Evolutionary conservation across 2,113 vertebrate species (phyloP).

Genomic region (Monarcha castaneiventris): DNA sequence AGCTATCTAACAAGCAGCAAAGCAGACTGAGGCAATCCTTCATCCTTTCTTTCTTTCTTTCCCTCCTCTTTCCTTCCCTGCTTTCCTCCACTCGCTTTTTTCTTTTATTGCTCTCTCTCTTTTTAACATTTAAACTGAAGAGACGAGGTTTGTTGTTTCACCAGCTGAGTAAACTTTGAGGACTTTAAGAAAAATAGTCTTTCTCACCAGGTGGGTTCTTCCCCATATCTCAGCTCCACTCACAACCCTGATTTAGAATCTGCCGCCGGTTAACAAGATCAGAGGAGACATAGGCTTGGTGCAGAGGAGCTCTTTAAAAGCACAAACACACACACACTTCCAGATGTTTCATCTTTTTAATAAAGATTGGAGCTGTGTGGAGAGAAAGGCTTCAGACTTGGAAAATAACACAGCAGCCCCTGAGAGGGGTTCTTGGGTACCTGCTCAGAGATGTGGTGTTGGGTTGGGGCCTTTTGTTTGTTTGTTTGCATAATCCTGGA

Average conservation of each 20-base stretch:
- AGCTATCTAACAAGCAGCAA: not conserved
- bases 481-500: not conserved
- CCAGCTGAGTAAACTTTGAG: conserved; percentile 52
- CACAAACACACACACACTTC: not conserved
- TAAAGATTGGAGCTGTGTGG: not conserved
- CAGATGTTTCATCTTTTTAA: conserved; percentile 53
- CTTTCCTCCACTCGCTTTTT: fast-evolving
- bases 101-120: not conserved
- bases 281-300: conserved; percentile 35
- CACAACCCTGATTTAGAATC: conserved; percentile 51
- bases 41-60: not conserved
- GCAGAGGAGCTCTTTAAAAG: not conserved
- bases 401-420: not conserved
- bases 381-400: not conserved
- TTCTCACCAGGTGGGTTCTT: conserved; percentile 46
- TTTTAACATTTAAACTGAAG: conserved; percentile 30
- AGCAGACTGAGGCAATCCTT: not conserved
- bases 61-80: not conserved
- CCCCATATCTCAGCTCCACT: not conserved
- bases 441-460: not conserved
- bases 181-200: conserved; percentile 51
- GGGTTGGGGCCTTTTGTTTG: not conserved
- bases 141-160: conserved; percentile 44
- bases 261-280: conserved; percentile 56
- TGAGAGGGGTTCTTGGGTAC: not conserved